Evolutionary conservation across 2,888 invertebrate genomes (phyloP).

Genomic region (Drosophila melanosoma): DNA sequence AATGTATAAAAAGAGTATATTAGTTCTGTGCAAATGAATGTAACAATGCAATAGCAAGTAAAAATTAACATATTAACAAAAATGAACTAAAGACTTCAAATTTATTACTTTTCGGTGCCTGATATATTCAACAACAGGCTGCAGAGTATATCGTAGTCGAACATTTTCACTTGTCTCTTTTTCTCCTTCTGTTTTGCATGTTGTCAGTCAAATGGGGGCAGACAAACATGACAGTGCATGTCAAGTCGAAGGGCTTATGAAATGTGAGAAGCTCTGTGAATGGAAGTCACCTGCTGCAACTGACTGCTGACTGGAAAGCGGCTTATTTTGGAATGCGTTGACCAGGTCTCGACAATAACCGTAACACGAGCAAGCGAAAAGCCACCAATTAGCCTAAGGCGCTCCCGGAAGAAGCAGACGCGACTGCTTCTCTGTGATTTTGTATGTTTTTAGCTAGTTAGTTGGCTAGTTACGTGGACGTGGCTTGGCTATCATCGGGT

Average conservation of each 20-base stretch:
- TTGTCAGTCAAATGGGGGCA: not conserved
- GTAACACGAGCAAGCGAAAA: slow-evolving; percentile 64
- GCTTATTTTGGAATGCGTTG: slow-evolving; percentile 70
- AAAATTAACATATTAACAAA: not conserved
- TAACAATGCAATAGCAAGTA: not conserved
- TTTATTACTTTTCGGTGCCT: not conserved
- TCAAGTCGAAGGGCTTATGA: slow-evolving; percentile 67
- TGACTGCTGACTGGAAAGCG: slow-evolving; percentile 14
- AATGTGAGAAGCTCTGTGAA: slow-evolving; percentile 68
- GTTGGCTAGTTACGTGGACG: not conserved
- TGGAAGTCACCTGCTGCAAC: slow-evolving; percentile 38
- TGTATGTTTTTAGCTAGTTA: not conserved
- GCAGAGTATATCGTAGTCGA: not conserved
- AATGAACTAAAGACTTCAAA: not conserved
- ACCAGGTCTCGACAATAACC: slow-evolving; percentile 50
- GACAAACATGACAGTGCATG: slow-evolving; percentile 14
- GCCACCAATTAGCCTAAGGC: slow-evolving; percentile 63
- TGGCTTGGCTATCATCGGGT: not conserved
- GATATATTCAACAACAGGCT: not conserved
- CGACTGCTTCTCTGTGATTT: slow-evolving; percentile 52
- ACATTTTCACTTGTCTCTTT: not conserved
- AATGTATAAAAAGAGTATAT: not conserved
- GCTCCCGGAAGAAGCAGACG: slow-evolving; percentile 31
- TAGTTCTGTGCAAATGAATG: not conserved
- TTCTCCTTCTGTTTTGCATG: not conserved